Conservation (phyloP, 2,888 invertebrate species). For the Busseola fusca region DNA sequence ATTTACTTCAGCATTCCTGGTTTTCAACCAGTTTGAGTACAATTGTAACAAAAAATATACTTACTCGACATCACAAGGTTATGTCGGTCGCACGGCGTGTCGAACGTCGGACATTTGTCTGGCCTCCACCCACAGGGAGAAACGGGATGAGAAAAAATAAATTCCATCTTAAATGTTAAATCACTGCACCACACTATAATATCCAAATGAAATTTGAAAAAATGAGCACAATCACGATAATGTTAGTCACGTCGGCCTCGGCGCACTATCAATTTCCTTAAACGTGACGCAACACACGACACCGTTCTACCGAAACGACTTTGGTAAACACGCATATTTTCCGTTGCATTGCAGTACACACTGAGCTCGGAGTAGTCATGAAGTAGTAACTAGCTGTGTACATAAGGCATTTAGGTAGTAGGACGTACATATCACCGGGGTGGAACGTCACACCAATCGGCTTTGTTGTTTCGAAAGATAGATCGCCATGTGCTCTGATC, state of each 20-base stretch:
- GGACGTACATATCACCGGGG: slow-evolving; percentile 89
- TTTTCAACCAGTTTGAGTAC: slow-evolving; percentile 56
- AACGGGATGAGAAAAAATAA: slow-evolving; percentile 80
- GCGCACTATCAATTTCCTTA: slow-evolving; percentile 88
- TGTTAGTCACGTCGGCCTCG: slow-evolving; percentile 88
- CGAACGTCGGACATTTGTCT: slow-evolving; percentile 86
- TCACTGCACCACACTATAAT: slow-evolving; percentile 76
- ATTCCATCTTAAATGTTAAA: slow-evolving; percentile 76
- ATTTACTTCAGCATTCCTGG: slow-evolving; percentile 42
- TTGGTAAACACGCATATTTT: slow-evolving; percentile 90
- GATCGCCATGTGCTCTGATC: slow-evolving; percentile 86
- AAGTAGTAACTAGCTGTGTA: slow-evolving; percentile 89
- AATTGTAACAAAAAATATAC: slow-evolving; percentile 81
- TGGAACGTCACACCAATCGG: slow-evolving; percentile 89
- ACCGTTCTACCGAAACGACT: slow-evolving; percentile 89
- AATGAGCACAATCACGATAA: slow-evolving; percentile 83
- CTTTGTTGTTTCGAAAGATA: slow-evolving; percentile 89
- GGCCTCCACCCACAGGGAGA: slow-evolving; percentile 85
- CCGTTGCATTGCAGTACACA: slow-evolving; percentile 90
- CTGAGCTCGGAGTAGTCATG: slow-evolving; percentile 89
- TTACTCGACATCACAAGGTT: slow-evolving; percentile 87
- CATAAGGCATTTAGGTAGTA: slow-evolving; percentile 90
- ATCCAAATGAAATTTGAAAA: slow-evolving; percentile 71
- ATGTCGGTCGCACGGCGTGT: slow-evolving; percentile 84
- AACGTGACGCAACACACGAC: slow-evolving; percentile 89